phyloP scores from a whole-genome alignment of 2,113 vertebrate genomes.

The Xiphophorus maculatus region DNA sequence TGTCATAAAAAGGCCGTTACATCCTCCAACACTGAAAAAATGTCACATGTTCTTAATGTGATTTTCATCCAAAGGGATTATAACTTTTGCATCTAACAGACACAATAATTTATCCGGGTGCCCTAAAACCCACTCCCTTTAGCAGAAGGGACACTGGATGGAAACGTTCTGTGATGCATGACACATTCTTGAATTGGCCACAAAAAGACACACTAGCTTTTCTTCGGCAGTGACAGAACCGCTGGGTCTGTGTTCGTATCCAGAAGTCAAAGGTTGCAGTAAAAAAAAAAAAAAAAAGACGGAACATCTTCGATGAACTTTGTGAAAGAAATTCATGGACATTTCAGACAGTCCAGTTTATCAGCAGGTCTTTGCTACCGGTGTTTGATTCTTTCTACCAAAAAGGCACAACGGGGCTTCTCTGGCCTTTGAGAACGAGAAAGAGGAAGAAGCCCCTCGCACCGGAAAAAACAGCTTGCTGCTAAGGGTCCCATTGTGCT shows the following conservation, averaged over 20 bases:
- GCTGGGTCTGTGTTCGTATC: conserved; percentile 25
- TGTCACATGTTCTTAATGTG: conserved; percentile 48
- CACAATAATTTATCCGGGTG: conserved; percentile 48
- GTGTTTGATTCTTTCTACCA: conserved; percentile 51
- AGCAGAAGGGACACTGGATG: conserved; percentile 47
- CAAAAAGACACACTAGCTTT: conserved; percentile 38
- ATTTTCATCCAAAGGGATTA: conserved; percentile 57
- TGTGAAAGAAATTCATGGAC: conserved; percentile 17
- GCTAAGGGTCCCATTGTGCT: conserved; percentile 46
- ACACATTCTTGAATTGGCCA: conserved; percentile 49
- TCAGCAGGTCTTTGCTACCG: conserved; percentile 47
- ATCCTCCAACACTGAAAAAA: conserved; percentile 1
- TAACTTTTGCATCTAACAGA: conserved; percentile 41
- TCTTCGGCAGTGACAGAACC: conserved; percentile 22
- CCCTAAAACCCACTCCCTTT: conserved; percentile 46
- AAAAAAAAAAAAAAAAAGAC: not conserved
- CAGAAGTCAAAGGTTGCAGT: conserved; percentile 34
- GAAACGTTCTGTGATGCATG: conserved; percentile 50
- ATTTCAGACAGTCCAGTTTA: conserved; percentile 49
- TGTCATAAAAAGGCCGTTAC: conserved; percentile 26
- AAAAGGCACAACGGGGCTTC: conserved; percentile 68
- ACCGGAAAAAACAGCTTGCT: conserved; percentile 31
- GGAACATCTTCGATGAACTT: conserved; percentile 22
- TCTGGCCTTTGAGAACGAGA: conserved; percentile 66
- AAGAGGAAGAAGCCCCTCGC: conserved; percentile 52